Percentiles rank a stretch among this genome's conserved stretches.
phyloP scores from a whole-genome alignment of 2,113 vertebrate genomes.

The Oryctolagus cuniculus region DNA sequence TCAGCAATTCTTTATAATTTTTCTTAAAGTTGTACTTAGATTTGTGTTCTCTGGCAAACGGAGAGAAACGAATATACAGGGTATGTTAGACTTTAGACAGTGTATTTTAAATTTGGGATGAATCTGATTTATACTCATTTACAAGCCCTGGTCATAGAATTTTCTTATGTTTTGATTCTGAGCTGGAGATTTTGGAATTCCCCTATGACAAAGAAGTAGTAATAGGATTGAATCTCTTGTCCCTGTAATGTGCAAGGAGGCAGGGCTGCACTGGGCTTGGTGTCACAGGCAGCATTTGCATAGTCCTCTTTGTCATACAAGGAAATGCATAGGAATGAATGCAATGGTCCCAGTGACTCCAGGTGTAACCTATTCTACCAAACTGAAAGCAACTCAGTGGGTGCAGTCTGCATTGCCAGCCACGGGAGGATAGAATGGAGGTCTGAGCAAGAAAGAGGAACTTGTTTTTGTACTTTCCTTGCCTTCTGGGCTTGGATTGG shows the following conservation, averaged over 20 bases:
- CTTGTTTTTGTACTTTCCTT: background rate
- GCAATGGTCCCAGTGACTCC: background rate
- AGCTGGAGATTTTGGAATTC: background rate
- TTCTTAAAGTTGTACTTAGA: background rate
- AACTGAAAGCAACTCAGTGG: background rate
- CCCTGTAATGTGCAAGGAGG: conserved; percentile 5
- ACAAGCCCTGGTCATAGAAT: background rate
- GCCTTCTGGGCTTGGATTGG: background rate
- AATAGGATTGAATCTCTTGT: background rate
- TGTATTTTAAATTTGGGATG: background rate
- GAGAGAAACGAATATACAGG: background rate
- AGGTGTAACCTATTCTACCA: background rate
- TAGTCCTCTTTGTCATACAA: background rate
- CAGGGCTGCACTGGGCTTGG: background rate
- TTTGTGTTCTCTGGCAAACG: background rate
- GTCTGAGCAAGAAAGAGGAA: background rate
- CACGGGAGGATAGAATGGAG: accelerated
- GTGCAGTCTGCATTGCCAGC: background rate
- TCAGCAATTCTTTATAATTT: background rate
- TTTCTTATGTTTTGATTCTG: conserved; percentile 23
- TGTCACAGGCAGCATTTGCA: background rate
- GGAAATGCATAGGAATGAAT: background rate
- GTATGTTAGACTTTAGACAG: background rate
- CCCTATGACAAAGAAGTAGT: background rate
- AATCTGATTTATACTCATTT: background rate